Conservation (phyloP, 2,113 vertebrate genomes). For the Grallaria varia region DNA sequence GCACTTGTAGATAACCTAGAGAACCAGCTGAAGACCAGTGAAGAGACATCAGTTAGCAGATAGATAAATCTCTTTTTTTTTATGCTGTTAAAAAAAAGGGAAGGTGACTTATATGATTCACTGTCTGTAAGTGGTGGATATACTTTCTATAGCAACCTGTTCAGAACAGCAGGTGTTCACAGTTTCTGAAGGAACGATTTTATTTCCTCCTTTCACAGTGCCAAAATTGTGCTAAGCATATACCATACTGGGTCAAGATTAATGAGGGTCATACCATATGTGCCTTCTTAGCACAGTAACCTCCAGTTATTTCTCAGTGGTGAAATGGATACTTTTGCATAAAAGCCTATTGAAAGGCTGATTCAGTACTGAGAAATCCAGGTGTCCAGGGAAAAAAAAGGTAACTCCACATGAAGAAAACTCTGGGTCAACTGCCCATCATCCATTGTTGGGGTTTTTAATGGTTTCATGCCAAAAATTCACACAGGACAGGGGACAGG, state of each 20-base stretch:
- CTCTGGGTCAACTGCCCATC: background rate
- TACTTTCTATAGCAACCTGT: background rate
- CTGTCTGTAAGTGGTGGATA: background rate
- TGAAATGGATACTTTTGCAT: background rate
- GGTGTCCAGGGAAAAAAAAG: background rate
- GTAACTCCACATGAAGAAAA: background rate
- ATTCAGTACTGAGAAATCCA: background rate
- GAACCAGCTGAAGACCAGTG: background rate
- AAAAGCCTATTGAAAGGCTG: background rate
- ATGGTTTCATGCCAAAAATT: background rate
- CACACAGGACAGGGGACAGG: background rate
- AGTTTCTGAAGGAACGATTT: background rate
- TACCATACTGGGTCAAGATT: background rate
- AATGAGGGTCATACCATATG: constrained; percentile 7
- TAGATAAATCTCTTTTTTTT: background rate
- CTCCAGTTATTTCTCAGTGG: background rate
- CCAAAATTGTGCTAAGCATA: background rate
- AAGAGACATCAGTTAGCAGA: background rate
- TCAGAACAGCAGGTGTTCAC: background rate
- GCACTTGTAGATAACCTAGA: background rate
- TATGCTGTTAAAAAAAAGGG: background rate
- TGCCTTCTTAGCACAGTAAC: background rate
- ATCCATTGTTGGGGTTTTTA: background rate
- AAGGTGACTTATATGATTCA: background rate
- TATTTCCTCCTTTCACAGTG: background rate